Percentiles rank a stretch among this genome's conserved stretches.
Conservation (phyloP, 2,888 invertebrate species). For the Pachymerium ferrugineum region DNA sequence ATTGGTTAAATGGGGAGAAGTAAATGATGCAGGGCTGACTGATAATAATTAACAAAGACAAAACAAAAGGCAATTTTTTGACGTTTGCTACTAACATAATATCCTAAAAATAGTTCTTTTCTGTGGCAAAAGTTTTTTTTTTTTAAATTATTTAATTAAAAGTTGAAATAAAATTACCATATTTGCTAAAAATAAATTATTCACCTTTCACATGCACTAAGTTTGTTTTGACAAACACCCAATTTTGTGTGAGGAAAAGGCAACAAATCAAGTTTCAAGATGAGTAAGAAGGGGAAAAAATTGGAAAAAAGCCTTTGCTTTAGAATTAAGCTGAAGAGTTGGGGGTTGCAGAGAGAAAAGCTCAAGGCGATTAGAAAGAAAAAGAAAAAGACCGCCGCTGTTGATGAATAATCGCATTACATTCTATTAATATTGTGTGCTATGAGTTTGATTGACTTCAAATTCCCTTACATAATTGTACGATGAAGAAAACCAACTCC, state of each 20-base stretch:
- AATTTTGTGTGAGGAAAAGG: too few species aligned
- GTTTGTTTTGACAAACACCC: too few species aligned
- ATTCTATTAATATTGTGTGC: constrained; percentile 20
- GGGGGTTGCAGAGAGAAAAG: background rate
- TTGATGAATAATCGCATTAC: constrained; percentile 24
- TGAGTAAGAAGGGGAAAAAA: background rate
- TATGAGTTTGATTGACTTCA: constrained; percentile 13
- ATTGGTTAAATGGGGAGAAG: constrained; percentile 12
- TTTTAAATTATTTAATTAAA: too few species aligned
- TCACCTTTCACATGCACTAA: too few species aligned
- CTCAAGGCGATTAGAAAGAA: background rate
- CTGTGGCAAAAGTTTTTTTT: too few species aligned
- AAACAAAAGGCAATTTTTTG: constrained; percentile 20
- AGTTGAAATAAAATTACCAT: too few species aligned
- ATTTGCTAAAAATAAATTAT: too few species aligned
- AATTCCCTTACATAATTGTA: background rate
- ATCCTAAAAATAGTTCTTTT: too few species aligned
- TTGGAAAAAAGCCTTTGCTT: too few species aligned
- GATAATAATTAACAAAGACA: constrained; percentile 1
- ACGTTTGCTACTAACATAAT: too few species aligned
- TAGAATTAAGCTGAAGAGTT: background rate
- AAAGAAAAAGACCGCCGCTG: constrained; percentile 5
- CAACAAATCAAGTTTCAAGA: background rate
- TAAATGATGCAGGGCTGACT: constrained; percentile 22
- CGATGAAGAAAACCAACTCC: background rate